phyloP scores from a whole-genome alignment of 2,113 vertebrate genomes.

The Australoheros scitulus region DNA sequence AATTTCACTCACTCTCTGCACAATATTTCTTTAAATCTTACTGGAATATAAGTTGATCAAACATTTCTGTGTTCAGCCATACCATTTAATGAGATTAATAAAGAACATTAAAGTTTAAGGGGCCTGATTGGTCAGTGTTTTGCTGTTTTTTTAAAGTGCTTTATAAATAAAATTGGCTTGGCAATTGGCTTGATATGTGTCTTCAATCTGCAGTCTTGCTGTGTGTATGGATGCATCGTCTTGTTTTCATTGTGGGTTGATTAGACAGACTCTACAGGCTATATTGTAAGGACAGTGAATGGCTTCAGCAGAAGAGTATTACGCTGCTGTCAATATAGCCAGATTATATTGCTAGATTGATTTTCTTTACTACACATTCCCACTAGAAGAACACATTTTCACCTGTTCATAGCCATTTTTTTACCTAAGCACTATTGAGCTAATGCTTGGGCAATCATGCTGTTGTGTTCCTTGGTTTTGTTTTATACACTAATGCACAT shows the following conservation, averaged over 20 bases:
- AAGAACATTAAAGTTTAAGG: neutral
- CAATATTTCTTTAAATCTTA: neutral
- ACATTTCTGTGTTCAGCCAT: neutral
- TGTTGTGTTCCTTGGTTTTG: conserved; percentile 8
- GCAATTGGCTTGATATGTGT: neutral
- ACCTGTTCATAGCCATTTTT: conserved; percentile 44
- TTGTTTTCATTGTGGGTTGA: neutral
- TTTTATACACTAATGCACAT: conserved; percentile 7
- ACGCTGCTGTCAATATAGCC: conserved; percentile 45
- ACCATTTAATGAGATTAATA: neutral
- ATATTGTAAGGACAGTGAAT: conserved; percentile 19
- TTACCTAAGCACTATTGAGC: conserved; percentile 11
- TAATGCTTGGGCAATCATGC: neutral
- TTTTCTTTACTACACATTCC: conserved; percentile 32
- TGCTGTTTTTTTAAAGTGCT: no score
- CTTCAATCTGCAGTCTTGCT: neutral
- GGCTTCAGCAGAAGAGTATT: conserved; percentile 18
- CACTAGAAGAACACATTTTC: conserved; percentile 30
- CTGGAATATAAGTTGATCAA: neutral
- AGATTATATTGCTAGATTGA: conserved; percentile 25
- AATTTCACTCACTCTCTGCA: neutral
- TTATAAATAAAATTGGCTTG: no score
- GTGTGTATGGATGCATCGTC: neutral
- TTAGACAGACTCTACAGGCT: neutral
- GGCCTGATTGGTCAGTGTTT: no score